phyloP scores from a whole-genome alignment of 30 jellyfish, hydroid and myxozoan species.

The Aurelia sp. region DNA sequence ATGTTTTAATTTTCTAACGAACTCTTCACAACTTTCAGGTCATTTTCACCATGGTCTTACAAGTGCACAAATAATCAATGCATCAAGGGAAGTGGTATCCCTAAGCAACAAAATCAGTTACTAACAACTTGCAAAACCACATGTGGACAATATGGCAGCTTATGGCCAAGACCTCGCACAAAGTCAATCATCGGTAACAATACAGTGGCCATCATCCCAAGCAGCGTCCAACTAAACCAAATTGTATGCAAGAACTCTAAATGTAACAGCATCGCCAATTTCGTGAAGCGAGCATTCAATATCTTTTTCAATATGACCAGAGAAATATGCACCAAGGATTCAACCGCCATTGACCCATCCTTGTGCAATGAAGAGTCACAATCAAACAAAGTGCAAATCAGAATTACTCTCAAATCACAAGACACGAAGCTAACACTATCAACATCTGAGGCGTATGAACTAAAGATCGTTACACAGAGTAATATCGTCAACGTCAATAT shows the following conservation, averaged over 20 bases:
- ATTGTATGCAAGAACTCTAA: conserved; percentile 15
- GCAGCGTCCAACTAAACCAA: conserved; percentile 11
- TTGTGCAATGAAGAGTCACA: conserved; percentile 7
- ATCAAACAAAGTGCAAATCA: conserved; percentile 25
- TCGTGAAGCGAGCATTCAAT: conserved; percentile 33
- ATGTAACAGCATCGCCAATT: conserved; percentile 1
- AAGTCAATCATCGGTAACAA: conserved; percentile 12
- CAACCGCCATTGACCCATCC: conserved; percentile 33
- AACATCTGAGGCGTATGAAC: conserved; percentile 69
- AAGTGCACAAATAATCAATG: conserved; percentile 43
- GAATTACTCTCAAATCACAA: conserved; percentile 24
- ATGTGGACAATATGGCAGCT: conserved; percentile 75
- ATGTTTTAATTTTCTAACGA: too few relatives aligned
- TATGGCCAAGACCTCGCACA: conserved; percentile 85
- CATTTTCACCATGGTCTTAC: conserved; percentile 65
- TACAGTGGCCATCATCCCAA: conserved; percentile 38
- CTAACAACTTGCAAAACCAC: conserved; percentile 72
- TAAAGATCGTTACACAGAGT: conserved; percentile 18
- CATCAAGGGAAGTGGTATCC: conserved; percentile 38
- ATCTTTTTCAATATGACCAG: conserved; percentile 15
- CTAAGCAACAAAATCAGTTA: conserved; percentile 21
- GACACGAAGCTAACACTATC: conserved; percentile 43
- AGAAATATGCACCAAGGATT: conserved; percentile 12
- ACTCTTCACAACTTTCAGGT: neutral
- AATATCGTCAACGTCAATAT: conserved; percentile 32